Conservation (phyloP, 1,140 invertebrate genomes). For the Tetraneura akinire region DNA sequence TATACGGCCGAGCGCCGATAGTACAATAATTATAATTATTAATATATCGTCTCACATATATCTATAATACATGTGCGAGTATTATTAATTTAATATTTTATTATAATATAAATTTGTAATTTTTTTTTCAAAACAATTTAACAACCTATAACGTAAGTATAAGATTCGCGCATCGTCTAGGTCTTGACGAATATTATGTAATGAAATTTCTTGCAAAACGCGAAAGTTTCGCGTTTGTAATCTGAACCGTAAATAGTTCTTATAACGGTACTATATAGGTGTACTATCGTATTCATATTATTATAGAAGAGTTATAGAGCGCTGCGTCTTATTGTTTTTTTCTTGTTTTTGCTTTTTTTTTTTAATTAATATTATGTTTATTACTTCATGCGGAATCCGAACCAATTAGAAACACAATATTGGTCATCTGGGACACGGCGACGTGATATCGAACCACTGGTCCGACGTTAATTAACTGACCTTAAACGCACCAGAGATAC, state of each 20-base stretch:
- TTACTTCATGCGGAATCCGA: constrained; percentile 1
- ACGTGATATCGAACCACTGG: not conserved
- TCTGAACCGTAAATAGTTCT: too few relatives aligned
- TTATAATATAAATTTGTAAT: not conserved
- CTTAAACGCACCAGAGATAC: not conserved
- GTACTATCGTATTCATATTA: too few relatives aligned
- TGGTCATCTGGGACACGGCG: constrained; percentile 30
- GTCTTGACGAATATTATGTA: not conserved
- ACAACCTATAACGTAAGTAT: too few relatives aligned
- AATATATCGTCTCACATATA: too few relatives aligned
- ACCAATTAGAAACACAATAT: constrained; percentile 45
- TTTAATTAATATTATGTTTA: not conserved
- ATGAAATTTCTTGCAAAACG: constrained; percentile 25
- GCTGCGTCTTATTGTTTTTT: too few relatives aligned
- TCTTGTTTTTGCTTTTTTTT: not conserved
- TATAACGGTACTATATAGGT: too few relatives aligned
- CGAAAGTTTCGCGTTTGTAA: not conserved
- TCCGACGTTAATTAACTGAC: constrained; percentile 39
- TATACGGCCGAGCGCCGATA: too few relatives aligned
- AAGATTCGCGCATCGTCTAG: not conserved
- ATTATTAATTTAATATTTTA: not conserved
- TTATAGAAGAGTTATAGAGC: too few relatives aligned
- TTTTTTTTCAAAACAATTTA: constrained; percentile 3
- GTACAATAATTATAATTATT: too few relatives aligned
- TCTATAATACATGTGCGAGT: too few relatives aligned